Conservation (phyloP, 2,113 vertebrate genomes). For the Cardinalis cardinalis region DNA sequence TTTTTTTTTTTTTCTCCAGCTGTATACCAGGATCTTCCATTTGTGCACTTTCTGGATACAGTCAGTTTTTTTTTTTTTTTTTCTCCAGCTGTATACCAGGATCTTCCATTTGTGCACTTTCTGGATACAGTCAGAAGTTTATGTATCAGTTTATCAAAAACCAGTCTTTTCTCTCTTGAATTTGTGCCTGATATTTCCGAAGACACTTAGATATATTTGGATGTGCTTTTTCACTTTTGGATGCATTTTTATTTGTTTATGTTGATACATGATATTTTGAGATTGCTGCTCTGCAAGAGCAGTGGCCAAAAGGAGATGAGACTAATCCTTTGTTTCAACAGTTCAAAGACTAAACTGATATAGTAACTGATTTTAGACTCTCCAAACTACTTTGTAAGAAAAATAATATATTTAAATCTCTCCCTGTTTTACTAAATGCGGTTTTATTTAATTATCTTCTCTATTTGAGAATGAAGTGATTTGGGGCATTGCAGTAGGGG, state of each 20-base stretch:
- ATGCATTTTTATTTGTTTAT: not conserved
- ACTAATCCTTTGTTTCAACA: not conserved
- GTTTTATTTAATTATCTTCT: not conserved
- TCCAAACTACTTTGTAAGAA: not conserved
- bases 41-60: not conserved
- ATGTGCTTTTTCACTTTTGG: not conserved
- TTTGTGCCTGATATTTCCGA: not conserved
- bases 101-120: not conserved
- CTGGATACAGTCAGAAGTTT: not conserved
- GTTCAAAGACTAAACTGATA: not conserved
- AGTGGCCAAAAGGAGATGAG: not conserved
- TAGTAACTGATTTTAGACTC: not conserved
- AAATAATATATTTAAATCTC: not conserved
- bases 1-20: not conserved
- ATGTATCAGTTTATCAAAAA: not conserved
- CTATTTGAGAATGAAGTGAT: not conserved
- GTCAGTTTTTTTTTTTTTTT: not conserved
- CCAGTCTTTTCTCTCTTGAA: not conserved
- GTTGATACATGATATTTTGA: not conserved
- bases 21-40: not conserved
- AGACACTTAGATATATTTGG: not conserved
- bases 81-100: slow-evolving; percentile 13
- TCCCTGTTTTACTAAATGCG: not conserved
- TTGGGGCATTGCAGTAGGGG: not conserved
- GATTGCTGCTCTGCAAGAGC: not conserved